Base-by-base conservation (phyloP, 2,888 invertebrate genomes). In the Nineta flava region DNA sequence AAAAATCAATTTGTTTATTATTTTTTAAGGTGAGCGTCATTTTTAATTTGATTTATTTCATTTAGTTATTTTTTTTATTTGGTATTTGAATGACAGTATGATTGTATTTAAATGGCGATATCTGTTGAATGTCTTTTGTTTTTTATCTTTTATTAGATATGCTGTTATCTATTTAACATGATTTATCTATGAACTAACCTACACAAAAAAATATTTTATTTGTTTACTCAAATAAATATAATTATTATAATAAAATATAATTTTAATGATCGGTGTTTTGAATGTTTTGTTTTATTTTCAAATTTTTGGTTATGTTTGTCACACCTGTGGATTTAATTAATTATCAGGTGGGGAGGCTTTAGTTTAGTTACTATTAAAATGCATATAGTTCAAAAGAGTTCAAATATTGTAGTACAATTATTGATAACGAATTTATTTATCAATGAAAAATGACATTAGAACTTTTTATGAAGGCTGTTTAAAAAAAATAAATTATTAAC, bases 301-400 rank as follows among this genome's bases (percentile, higher is more conserved):
- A 51, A 49, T 48, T 50, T 54, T 53, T 16, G 50, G 41, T 52
- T 43, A 52, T 44, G 46, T 47, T 46, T 54, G 51, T 48, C 55
- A 51, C 54, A 53, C 49, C 53, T 54, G 52, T 9, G 53, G 51
- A 47, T 53, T 48, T 47, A 50, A 52, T 19, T 44, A 26, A 44
- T 44, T 38, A 38, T 38, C 7, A 13, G 4, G 38, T 7, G 38
- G 38, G n/a, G 38, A n/a, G 38, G 15, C 6, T 10, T 4, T 4
- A 12, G 2, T 38, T 38, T 5, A 38, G n/a, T 38, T 38, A 26
- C 7, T 3, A 26, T 26, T 26, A 7, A n/a, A n/a, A 26, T 26
- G 26, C 26, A 5, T 26, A 7, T 26, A 26, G 26, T 26, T 26
- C 26, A 26, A 26, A 26, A 26, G 26, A 26, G 26, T 26, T 26